These are phyloP conservation scores for Pammene fasciana DNA, from an alignment of 2,888 invertebrate species.

Conservation along the genomic window DNA sequence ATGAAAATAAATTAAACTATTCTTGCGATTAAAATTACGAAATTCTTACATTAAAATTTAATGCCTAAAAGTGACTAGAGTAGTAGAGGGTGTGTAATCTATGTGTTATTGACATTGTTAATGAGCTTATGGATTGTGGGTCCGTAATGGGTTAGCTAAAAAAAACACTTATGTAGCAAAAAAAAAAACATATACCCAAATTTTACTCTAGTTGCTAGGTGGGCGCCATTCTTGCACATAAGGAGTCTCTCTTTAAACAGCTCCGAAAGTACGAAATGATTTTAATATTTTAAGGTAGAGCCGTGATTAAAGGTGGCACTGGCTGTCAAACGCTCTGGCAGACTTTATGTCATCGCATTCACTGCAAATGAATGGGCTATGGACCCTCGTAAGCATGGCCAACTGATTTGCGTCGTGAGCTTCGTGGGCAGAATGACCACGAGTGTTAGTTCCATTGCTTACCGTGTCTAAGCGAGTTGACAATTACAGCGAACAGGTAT, in stretches of 20 bases:
- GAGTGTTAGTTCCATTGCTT: not conserved
- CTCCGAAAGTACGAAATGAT: not conserved
- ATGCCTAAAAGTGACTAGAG: too few relatives aligned
- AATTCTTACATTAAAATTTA: too few relatives aligned
- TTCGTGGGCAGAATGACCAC: conserved; percentile 7
- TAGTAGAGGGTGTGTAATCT: too few relatives aligned
- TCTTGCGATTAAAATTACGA: too few relatives aligned
- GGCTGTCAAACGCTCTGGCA: conserved; percentile 1
- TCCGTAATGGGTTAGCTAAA: too few relatives aligned
- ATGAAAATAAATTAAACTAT: too few relatives aligned
- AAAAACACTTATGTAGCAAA: too few relatives aligned
- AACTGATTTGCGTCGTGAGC: conserved; percentile 17
- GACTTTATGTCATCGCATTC: not conserved
- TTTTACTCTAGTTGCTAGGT: too few relatives aligned
- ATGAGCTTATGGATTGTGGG: too few relatives aligned
- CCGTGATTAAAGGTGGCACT: conserved; percentile 7
- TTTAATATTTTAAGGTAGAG: not conserved
- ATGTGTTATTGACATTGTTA: too few relatives aligned
- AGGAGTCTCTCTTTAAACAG: not conserved
- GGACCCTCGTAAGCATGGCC: conserved; percentile 4
- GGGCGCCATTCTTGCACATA: too few relatives aligned
- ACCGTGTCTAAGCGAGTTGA: not conserved
- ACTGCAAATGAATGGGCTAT: conserved; percentile 5
- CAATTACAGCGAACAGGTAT: not conserved
- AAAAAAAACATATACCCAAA: too few relatives aligned